Conservation (phyloP, 2,888 invertebrate genomes). For the Morinoia aosen region DNA sequence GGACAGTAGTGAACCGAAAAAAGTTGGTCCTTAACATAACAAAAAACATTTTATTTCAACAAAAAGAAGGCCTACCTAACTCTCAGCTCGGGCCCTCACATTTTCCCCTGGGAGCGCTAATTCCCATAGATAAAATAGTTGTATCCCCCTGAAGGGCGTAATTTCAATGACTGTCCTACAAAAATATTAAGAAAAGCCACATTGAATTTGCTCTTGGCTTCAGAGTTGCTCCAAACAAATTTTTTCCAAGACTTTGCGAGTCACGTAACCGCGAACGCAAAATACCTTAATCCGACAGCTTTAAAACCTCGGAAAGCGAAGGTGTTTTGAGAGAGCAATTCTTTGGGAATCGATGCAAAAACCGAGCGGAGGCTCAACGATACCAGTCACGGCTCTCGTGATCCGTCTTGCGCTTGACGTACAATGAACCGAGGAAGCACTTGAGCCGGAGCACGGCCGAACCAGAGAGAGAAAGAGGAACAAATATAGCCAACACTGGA, state of each 20-base stretch:
- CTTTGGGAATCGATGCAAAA: not conserved
- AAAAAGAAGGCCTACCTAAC: too few species aligned
- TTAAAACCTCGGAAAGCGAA: not conserved
- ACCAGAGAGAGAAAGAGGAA: not conserved
- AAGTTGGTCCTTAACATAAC: too few species aligned
- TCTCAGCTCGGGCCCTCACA: too few species aligned
- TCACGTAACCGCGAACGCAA: not conserved
- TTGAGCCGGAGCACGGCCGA: not conserved
- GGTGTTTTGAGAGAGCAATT: not conserved
- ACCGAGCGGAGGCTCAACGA: not conserved
- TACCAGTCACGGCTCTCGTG: not conserved
- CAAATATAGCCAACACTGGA: conserved; percentile 13
- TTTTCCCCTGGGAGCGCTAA: too few species aligned
- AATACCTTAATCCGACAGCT: not conserved
- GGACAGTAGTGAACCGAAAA: too few species aligned
- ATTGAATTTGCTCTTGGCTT: not conserved
- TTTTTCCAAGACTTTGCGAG: not conserved
- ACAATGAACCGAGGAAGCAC: not conserved
- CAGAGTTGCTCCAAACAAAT: not conserved
- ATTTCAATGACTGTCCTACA: not conserved
- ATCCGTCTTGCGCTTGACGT: not conserved
- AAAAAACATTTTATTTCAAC: too few species aligned
- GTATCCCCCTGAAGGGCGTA: not conserved
- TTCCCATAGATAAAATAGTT: too few species aligned
- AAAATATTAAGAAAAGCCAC: not conserved